phyloP scores from a whole-genome alignment of 1,140 invertebrate species.

The Limonius californicus region DNA sequence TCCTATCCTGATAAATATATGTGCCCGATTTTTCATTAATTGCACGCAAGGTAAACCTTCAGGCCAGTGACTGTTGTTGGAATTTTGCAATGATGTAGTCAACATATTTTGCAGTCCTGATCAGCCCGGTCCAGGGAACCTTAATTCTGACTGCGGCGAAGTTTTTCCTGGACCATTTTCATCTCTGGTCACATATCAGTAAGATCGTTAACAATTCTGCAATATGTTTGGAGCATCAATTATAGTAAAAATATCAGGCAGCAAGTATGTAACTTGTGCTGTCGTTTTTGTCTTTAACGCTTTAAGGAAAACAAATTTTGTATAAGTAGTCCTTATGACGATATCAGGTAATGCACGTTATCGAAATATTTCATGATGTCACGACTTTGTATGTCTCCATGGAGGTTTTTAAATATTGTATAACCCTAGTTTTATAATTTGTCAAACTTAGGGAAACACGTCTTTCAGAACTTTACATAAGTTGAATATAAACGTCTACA shows the following conservation, averaged over 20 bases:
- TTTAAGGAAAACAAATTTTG: background rate
- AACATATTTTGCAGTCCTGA: slow-evolving; percentile 45
- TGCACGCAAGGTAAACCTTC: slow-evolving; percentile 40
- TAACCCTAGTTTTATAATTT: no score
- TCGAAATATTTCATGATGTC: no score
- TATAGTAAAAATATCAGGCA: slow-evolving; percentile 36
- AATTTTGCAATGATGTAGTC: slow-evolving; percentile 36
- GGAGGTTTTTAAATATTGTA: no score
- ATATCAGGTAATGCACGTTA: no score
- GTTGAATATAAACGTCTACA: no score
- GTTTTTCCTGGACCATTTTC: slow-evolving; percentile 43
- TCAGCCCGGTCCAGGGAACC: slow-evolving; percentile 44
- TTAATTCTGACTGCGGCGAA: slow-evolving; percentile 40
- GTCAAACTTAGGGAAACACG: no score
- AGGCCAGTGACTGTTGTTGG: slow-evolving; percentile 33
- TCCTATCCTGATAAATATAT: no score
- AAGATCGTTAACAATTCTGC: slow-evolving; percentile 33
- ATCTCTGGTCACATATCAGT: slow-evolving; percentile 27
- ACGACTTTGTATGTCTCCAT: no score
- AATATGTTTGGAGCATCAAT: slow-evolving; percentile 33
- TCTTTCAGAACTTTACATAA: no score
- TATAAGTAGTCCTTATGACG: no score
- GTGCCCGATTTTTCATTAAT: slow-evolving; percentile 38
- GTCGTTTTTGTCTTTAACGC: slow-evolving; percentile 39
- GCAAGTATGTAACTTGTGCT: slow-evolving; percentile 32